Evolutionary conservation across 2,797 vertebrate species (phyloP), one percentile per base, ranked within the genome.

Genomic region (Lerista edwardsae): DNA sequence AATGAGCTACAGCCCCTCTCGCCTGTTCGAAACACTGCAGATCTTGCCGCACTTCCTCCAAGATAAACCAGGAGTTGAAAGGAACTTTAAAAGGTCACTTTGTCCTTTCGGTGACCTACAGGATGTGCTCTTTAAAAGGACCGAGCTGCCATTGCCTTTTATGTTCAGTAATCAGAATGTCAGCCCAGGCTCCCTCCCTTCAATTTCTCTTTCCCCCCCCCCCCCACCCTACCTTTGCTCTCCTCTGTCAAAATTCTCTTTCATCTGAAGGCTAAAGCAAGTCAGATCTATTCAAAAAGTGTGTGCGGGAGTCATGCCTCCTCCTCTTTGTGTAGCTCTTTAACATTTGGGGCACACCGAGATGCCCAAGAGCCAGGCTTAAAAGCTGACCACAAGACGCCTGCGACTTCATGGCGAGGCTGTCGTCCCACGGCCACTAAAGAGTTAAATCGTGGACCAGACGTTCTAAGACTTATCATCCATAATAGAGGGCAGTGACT

Each of bases 141-240:
- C 15, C 67, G 34, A 23, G 59, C 72, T 74, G 62, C 73, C 61
- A 57, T 79, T 90, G 7, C 6, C 41, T 88, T 92, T 88, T 80
- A 87, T 86, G 85, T 47, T 69, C 41, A 29, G 64, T 86, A 89
- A 87, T 0, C 87, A 85, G 90, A 90, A 93, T 91, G 90, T 85
- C 82, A 92, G 3, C 76, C 36, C 12, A 47, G 80, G 51, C 51
- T 82, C 82, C 87, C 87, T 55, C 21, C 55, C 75, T 41, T 47
- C 85, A 83, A 87, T 81, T 64, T 31, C 15, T 64, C 59, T 79
- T 73, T 36, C 6, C 47, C 47, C 47, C 51, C 51, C 51, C 14
- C 51, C 51, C 11, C 51, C 51, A 2, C 51, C 89, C 82, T 85
- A 55, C 85, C 87, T 91, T 81, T 84, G 36, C 25, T 88, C 89